phyloP scores from a whole-genome alignment of 1,140 invertebrate species.

The Agrypnia vestita region DNA sequence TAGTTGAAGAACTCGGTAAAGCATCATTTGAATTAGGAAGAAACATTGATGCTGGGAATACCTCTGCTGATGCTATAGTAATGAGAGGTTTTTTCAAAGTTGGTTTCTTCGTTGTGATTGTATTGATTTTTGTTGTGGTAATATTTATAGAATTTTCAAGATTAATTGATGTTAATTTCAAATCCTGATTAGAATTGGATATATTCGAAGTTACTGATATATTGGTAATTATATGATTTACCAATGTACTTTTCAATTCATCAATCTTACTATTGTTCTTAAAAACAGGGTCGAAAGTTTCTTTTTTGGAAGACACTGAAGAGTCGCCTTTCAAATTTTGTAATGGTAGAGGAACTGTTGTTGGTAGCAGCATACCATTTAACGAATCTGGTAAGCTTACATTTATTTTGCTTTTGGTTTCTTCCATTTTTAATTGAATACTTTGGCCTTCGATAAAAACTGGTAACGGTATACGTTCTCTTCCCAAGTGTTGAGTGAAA shows the following conservation, averaged over 20 bases:
- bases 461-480: constrained; percentile 11
- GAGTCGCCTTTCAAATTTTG: constrained; percentile 1
- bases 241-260: no score
- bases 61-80: constrained; percentile 63
- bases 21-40: constrained; percentile 25
- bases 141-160: not conserved
- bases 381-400: not conserved
- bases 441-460: constrained; percentile 39
- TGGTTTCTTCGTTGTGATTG: constrained; percentile 62
- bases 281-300: not conserved
- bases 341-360: not conserved
- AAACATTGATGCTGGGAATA: constrained; percentile 47
- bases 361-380: not conserved
- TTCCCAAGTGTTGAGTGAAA: constrained; percentile 7
- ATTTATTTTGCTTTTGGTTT: constrained; percentile 11
- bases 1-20: constrained; percentile 14
- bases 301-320: constrained; percentile 43
- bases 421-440: not conserved
- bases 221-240: no score
- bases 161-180: not conserved
- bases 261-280: no score
- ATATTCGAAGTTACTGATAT: not conserved
- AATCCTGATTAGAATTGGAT: not conserved
- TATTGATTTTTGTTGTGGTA: constrained; percentile 42
- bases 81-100: constrained; percentile 64